A percentile compares a stretch with the other conserved stretches of the same genome.
phyloP scores from a whole-genome alignment of 1,140 invertebrate genomes.

The Eufriesea mexicana region DNA sequence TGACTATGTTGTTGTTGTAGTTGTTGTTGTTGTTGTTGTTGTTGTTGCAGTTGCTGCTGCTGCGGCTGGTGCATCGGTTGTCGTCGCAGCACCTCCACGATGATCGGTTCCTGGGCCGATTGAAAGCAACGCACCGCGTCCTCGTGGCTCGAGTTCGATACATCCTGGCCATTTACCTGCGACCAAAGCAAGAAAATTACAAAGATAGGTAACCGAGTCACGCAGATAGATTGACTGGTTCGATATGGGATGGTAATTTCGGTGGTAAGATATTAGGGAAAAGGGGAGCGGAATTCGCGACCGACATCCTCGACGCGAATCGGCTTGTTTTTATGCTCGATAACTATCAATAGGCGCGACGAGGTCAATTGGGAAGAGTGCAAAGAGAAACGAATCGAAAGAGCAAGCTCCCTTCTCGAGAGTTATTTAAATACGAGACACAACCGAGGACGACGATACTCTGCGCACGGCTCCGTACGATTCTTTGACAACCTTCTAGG shows the following conservation, averaged over 20 bases:
- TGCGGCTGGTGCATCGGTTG: constrained; percentile 63
- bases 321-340: not conserved
- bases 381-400: not conserved
- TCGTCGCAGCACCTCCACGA: constrained; percentile 87
- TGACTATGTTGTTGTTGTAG: not conserved
- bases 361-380: constrained; percentile 34
- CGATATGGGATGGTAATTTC: too few species aligned
- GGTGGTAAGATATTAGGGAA: not conserved
- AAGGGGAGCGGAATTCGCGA: not conserved
- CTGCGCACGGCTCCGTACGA: not conserved
- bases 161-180: constrained; percentile 89
- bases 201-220: too few species aligned
- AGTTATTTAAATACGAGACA: constrained; percentile 28
- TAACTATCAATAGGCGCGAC: constrained; percentile 11
- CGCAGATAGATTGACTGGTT: too few species aligned
- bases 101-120: constrained; percentile 87
- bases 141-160: constrained; percentile 87
- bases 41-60: not conserved
- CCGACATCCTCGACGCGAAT: not conserved
- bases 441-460: not conserved
- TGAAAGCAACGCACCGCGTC: constrained; percentile 89
- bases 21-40: not conserved
- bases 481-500: constrained; percentile 25
- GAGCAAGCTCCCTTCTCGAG: not conserved
- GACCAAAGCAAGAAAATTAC: too few species aligned